Evolutionary conservation across 2,888 invertebrate genomes (phyloP), one percentile per base, ranked within the genome.

Genomic region (Conops quadrifasciatus): DNA sequence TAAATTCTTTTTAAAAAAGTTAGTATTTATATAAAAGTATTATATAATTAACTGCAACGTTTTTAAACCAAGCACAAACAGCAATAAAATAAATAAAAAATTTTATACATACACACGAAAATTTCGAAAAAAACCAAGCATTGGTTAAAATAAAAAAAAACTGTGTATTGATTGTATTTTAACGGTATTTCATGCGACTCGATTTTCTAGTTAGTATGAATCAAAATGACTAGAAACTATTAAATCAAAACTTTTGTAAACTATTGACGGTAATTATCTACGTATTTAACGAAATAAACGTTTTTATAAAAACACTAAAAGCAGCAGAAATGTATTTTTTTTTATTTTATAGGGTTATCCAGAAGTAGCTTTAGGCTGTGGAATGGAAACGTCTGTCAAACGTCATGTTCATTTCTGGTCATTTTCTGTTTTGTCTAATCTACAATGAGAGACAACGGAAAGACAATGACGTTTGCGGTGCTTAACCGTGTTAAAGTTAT

Each of bases 241-340:
- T 11, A 53, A 21, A 1, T n/a, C 53, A 21, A 19, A 63, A 36
- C 30, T 64, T 70, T 59, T 64, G 64, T 70, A 70, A 64, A 65
- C 49, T 58, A 58, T 45, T 15, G 43, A 51, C 49, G 15, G 15
- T 19, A 49, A 59, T 36, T 28, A 53, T 43, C 19, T 2, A 62
- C 9, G 19, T 65, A 65, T 28, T 65, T 28, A 64, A 65, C 51
- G 51, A 71, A 71, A 58, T 71, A 71, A 71, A 71, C 63, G 64
- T 71, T 71, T 67, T 71, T 71, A 71, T 71, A 71, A 19, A 71
- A 66, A 70, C 19, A 11, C 49, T 11, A 49, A 49, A 59, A 59
- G 1, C 28, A 28, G 11, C n/a, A 30, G n/a, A 59, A 36, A 28
- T 26, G 2, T 59, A 19, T 59, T 26, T 59, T 13, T 11, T 24